phyloP scores from a whole-genome alignment of 2,797 vertebrate species.

The Argya squamiceps region DNA sequence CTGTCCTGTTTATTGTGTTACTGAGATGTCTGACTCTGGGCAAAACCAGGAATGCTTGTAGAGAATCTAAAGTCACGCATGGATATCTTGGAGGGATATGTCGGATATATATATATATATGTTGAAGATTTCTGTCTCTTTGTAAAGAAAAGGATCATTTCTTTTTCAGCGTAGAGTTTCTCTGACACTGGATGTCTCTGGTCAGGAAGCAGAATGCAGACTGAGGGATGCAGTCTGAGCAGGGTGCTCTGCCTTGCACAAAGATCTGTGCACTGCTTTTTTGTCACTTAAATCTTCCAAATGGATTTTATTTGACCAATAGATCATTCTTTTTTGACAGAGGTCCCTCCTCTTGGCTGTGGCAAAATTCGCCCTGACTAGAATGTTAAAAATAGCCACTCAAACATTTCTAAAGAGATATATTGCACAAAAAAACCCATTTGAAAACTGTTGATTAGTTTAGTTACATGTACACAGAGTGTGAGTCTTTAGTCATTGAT shows the following conservation, averaged over 20 bases:
- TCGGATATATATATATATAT: rapidly evolving
- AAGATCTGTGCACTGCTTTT: background rate
- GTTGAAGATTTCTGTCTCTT: background rate
- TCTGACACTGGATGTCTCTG: background rate
- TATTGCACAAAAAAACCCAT: background rate
- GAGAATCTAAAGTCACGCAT: background rate
- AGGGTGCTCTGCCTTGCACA: background rate
- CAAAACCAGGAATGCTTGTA: background rate
- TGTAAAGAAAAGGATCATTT: background rate
- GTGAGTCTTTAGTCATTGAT: background rate
- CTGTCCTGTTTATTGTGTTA: background rate
- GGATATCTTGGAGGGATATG: background rate
- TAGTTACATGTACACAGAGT: background rate
- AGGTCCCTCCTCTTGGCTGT: background rate
- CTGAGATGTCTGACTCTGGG: background rate
- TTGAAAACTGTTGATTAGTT: background rate
- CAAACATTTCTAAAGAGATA: background rate
- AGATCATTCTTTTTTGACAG: background rate
- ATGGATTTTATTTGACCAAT: background rate
- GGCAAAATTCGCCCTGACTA: background rate
- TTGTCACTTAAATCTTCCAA: background rate
- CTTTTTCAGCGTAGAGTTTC: background rate
- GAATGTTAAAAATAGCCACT: background rate
- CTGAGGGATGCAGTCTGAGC: background rate
- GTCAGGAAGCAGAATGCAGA: background rate